A percentile compares a stretch with the other conserved stretches of the same genome.
These are phyloP conservation scores for Coregonus ussuriensis DNA, from an alignment of 2,797 vertebrate genomes.

Conservation along the genomic window DNA sequence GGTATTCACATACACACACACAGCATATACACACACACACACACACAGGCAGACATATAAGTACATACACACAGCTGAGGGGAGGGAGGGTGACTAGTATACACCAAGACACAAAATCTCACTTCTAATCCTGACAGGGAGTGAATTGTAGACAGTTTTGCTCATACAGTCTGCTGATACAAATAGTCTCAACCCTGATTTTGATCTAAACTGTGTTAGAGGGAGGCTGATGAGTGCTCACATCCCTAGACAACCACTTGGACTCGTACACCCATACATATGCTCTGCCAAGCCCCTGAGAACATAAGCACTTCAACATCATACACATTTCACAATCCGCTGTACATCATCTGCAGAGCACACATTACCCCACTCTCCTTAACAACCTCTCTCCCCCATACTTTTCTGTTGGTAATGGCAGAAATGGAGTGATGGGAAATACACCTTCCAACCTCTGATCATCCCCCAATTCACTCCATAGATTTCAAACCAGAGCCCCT, in stretches of 20 bases:
- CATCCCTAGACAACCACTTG: slow-evolving; percentile 3
- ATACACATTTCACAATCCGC: neutral
- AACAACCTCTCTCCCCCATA: too few relatives aligned
- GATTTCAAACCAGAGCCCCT: neutral
- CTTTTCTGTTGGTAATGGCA: neutral
- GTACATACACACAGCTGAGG: slow-evolving; percentile 35
- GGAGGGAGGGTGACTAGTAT: slow-evolving; percentile 12
- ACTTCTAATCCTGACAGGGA: slow-evolving; percentile 7
- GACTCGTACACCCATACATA: neutral
- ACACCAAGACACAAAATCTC: slow-evolving; percentile 10
- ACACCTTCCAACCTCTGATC: neutral
- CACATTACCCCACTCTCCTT: neutral
- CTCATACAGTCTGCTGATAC: too few relatives aligned
- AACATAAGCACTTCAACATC: neutral
- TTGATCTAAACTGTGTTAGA: neutral
- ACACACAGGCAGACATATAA: slow-evolving; percentile 20
- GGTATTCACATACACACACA: neutral
- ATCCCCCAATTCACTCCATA: neutral
- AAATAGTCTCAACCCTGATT: neutral
- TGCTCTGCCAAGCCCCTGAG: neutral
- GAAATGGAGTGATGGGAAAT: neutral
- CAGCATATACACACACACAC: slow-evolving; percentile 14
- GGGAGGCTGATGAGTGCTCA: slow-evolving; percentile 13
- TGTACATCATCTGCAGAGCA: neutral
- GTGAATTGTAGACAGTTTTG: neutral